Evolutionary conservation across 23 tunicate genomes (phyloP), one percentile per base, ranked within the genome.

Genomic region (Halocynthia roretzi): DNA sequence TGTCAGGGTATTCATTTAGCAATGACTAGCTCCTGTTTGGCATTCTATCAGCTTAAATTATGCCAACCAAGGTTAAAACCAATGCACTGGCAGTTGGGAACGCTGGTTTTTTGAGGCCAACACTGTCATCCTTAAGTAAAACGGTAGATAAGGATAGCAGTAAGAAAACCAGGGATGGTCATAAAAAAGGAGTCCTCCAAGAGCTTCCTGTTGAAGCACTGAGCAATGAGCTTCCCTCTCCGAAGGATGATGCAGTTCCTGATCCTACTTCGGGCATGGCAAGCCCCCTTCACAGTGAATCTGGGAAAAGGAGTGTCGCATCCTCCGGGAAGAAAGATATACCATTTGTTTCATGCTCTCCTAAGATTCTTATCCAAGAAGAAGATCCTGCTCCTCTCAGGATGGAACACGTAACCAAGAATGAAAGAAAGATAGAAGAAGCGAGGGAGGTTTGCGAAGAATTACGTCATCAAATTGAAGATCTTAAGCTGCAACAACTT

Each of bases 391-490:
- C 44, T 31, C 44, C 44, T 31, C 4, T 31, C 2, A 31, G 44
- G 44, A 31, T 31, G 44, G 44, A 31, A 31, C 44, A 31, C 44
- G 44, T 31, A 31, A 31, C 44, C 44, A 31, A 31, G 44, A 74
- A 74, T 18, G 78, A 74, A 17, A 54, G n/a, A 50, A 74, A 74
- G 56, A 74, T 74, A 8, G 8, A 17, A 19, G 93, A 87, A 49
- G 83, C 93, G 6, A 81, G 78, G 60, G 82, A 77, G 53, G 80
- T 87, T 85, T 87, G 86, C 77, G 86, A 82, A 12, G 83, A 82
- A 22, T 68, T 87, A 51, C 69, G 85, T 71, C 49, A 68, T 54
- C 93, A 87, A 62, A 82, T 87, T 55, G 75, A 87, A 51, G 74
- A 87, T 40, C 64, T 87, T 50, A 77, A 77, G 64, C 54, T 76